phyloP scores from a whole-genome alignment of 2,797 vertebrate species.

The Falco novaeseelandiae region DNA sequence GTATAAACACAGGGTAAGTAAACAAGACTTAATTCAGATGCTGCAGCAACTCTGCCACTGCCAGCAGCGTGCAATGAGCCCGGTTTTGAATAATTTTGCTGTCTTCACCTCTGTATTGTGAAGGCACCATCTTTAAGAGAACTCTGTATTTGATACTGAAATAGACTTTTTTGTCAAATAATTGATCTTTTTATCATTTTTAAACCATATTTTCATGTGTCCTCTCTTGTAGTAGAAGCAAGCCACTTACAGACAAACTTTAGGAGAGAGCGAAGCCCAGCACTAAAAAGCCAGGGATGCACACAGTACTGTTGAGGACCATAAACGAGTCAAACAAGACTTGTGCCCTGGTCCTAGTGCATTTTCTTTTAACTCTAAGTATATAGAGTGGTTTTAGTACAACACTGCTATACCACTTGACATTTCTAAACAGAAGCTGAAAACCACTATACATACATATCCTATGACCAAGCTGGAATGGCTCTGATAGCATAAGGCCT shows the following conservation, averaged over 20 bases:
- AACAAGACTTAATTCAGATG: not conserved
- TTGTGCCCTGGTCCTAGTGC: not conserved
- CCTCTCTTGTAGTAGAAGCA: not conserved
- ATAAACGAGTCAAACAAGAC: not conserved
- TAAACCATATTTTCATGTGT: not conserved
- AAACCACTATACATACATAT: not conserved
- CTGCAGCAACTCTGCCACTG: not conserved
- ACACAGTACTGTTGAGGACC: not conserved
- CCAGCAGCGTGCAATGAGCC: not conserved
- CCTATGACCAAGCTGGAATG: not conserved
- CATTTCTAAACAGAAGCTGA: not conserved
- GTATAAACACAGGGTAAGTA: not conserved
- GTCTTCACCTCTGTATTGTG: not conserved
- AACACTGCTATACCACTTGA: not conserved
- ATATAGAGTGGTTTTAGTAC: not conserved
- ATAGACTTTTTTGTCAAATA: not conserved
- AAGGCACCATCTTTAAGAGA: not conserved
- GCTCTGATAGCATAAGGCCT: not conserved
- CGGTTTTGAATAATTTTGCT: not conserved
- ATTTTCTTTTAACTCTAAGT: not conserved
- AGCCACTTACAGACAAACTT: not conserved
- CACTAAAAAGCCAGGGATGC: not conserved
- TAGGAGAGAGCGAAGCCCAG: not conserved
- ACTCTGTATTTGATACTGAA: not conserved
- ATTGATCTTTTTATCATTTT: not conserved